Evolutionary conservation across 2,113 vertebrate species (phyloP), one percentile per base, ranked within the genome.

Genomic region (Stegastes partitus): DNA sequence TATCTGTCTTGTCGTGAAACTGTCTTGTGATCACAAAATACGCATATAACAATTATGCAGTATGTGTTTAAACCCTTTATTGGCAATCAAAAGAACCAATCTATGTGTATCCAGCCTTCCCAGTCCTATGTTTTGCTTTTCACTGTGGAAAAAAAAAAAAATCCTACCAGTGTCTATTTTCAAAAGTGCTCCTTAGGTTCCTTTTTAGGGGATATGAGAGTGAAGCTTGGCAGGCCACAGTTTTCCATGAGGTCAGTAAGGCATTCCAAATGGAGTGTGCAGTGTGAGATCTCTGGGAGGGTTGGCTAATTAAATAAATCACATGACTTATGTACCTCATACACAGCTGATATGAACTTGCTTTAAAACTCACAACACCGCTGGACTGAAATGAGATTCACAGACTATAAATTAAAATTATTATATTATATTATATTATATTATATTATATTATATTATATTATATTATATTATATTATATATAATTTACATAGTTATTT

Each of bases 221-320:
- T 64, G 81, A 93, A 89, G 84, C 84, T 92, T 94, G 91, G 92
- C 92, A 92, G 90, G 73, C 85, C 66, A 12, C 47, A 62, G 63
- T 92, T 94, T 93, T 94, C 92, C 93, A 94, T 93, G 90, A 92
- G 85, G 91, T 93, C 92, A 92, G 90, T 74, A 31, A 85, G 85
- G 87, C 89, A 92, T 92, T 92, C 91, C 82, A 82, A 56, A 73
- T 58, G 15, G 89, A 90, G 88, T 34, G 87, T n/a, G 34, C 34
- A 34, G 34, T 89, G 87, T 92, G 87, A 92, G 90, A 89, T 87
- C 74, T 86, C 71, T 54, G 81, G 73, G 79, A 85, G 87, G 74
- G 71, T 82, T 69, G 31, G 69, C 68, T 89, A 84, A 92, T 91
- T 90, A 89, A 88, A 92, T 87, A 86, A 88, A 90, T 89, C 85